Base-by-base conservation (phyloP, 2,797 vertebrate species). In the Chromobotia macracanthus region DNA sequence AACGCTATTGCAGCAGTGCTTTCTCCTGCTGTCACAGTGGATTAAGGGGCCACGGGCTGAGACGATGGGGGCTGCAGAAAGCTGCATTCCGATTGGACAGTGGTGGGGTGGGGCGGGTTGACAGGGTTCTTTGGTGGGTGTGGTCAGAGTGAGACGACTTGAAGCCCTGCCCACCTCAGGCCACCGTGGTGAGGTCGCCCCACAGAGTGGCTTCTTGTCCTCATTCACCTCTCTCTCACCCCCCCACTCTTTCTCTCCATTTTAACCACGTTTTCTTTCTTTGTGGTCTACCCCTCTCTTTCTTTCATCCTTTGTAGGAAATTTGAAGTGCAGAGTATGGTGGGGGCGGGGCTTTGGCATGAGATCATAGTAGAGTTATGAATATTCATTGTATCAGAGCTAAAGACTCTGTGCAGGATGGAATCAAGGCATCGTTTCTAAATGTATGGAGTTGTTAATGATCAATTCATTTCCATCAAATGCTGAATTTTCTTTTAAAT, bases 1-100 rank as follows among this genome's bases (percentile, higher is more conserved):
- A 75, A 86, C 84, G 2, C 50, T 35, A 48, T 74, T 18, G 78
- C 84, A 16, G 6, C 79, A 68, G 75, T 19, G 12, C 75, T 82
- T 80, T 80, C 75, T 28, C 61, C 80, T 58, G 46, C 56, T 83
- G 84, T 86, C 84, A 79, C 84, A 79, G 75, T 60, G 61, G 72
- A 84, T 86, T 86, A 86, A 82, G 83, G 83, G 81, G 83, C 85
- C 75, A 53, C 31, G 64, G 66, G 60, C 66, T 71, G 72, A 83
- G 79, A 78, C 15, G 50, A 56, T 38, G 53, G 78, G 80, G 81
- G 75, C 69, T 64, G 70, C 83, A 18, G 18, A 51, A 35, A 65
- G 46, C 75, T 11, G 25, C 13, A 11, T 55, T 56, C 51, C 12
- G 16, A 81, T 84, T 84, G 85, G 75, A 31, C 25, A 15, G 71